Base-by-base conservation (phyloP, 2,888 invertebrate genomes). In the Meiosimyza decipiens region DNA sequence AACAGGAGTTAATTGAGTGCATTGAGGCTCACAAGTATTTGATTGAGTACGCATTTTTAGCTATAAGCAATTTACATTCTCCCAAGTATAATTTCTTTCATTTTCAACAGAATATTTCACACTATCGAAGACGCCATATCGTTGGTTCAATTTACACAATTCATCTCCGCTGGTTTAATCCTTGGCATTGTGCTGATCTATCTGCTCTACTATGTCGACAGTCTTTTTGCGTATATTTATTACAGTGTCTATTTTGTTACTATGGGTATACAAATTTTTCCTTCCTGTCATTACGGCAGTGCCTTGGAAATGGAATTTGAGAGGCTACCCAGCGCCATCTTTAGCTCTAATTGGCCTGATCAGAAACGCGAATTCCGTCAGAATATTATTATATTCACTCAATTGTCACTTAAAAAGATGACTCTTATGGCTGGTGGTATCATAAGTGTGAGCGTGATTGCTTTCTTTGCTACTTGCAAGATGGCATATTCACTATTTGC, bases 401-500 rank as follows among this genome's bases (percentile, higher is more conserved):
- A 78, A 47, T 51, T 73, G 12, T 51, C 76, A 4, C 22, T 77
- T 47, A 63, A 71, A 4, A 72, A 74, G 18, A 28, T 76, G 12
- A 77, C 73, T 0, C 55, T 77, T 18, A 16, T 68, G 49, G 77
- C 76, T 12, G 78, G 76, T 22, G 77, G 79, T n/a, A 74, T 79
- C 66, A 71, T 79, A 12, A 51, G n/a, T 9, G 76, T 78, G 16
- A 63, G 73, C 52, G 66, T 79, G 66, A 72, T 74, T 40, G 74
- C 75, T 49, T 79, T 79, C 71, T 76, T 79, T 66, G 76, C 64
- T 16, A 77, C 78, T 18, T 75, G 71, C 9, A 77, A 77, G 69
- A 76, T 73, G 73, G 63, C 77, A 0, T 79, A 79, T 40, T 79
- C 79, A 0, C 59, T 79, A 9, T 78, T 79, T 63, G 73, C 78